Percentiles rank a stretch among this genome's conserved stretches.
Evolutionary conservation across 2,888 invertebrate genomes (phyloP).

Genomic region (Euproctis similis): DNA sequence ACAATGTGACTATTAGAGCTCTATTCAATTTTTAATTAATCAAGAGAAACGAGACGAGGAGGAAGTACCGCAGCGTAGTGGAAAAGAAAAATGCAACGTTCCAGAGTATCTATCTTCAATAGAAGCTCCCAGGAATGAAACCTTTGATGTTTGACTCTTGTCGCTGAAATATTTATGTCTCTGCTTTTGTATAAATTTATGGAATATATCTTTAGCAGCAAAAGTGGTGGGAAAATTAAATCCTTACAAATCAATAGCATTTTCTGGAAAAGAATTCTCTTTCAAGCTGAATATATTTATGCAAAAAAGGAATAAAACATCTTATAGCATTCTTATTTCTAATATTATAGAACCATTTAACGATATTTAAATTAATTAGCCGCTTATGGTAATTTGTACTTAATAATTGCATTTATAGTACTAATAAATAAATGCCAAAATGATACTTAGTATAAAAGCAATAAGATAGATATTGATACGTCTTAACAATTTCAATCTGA

Average conservation of each 20-base stretch:
- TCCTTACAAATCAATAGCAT: too few species aligned
- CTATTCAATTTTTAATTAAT: conserved; percentile 64
- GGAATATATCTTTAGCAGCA: conserved; percentile 18
- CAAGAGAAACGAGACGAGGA: conserved; percentile 18
- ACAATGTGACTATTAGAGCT: conserved; percentile 64
- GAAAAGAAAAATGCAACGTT: conserved; percentile 18
- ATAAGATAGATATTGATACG: conserved; percentile 32
- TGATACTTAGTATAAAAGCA: too few species aligned
- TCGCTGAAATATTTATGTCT: conserved; percentile 50
- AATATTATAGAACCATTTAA: too few species aligned
- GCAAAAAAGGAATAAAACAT: too few species aligned
- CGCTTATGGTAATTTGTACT: too few species aligned
- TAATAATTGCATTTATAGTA: too few species aligned
- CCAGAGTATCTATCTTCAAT: conserved; percentile 35
- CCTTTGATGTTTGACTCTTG: conserved; percentile 60
- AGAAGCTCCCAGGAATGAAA: conserved; percentile 43
- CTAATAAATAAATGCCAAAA: too few species aligned
- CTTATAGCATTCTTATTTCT: too few species aligned
- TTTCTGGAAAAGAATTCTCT: too few species aligned
- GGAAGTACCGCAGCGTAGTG: conserved; percentile 21
- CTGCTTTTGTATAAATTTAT: conserved; percentile 51
- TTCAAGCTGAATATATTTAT: too few species aligned
- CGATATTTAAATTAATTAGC: too few species aligned
- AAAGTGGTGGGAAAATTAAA: too few species aligned
- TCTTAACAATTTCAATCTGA: conserved; percentile 56